phyloP scores from a whole-genome alignment of 2,797 vertebrate genomes.

The Lepidocolaptes lacrymiger region DNA sequence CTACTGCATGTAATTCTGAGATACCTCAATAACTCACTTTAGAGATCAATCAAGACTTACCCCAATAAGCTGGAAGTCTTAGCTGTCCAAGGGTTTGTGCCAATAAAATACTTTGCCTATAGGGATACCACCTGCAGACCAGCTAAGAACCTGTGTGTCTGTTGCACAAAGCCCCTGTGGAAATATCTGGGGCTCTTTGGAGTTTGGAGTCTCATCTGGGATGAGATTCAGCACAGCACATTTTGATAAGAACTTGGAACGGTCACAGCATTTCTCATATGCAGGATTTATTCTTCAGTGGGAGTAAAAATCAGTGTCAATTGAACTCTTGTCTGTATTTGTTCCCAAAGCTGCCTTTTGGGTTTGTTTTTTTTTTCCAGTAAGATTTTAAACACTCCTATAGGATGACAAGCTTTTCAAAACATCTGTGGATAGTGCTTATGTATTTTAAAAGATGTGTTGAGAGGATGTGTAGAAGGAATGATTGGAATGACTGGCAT shows the following conservation, averaged over 20 bases:
- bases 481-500: slow-evolving; percentile 32
- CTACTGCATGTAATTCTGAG: not conserved
- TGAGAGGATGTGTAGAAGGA: slow-evolving; percentile 23
- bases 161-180: not conserved
- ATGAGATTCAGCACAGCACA: not conserved
- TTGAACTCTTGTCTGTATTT: not conserved
- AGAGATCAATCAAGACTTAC: not conserved
- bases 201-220: not conserved
- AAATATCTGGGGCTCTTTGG: not conserved
- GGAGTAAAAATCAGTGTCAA: not conserved
- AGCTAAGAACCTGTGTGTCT: not conserved
- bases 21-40: not conserved
- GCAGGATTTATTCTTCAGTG: not conserved
- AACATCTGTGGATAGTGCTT: not conserved
- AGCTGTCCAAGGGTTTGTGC: not conserved
- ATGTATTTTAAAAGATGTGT: not conserved
- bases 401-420: not conserved
- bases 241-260: not conserved
- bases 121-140: not conserved
- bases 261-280: not conserved
- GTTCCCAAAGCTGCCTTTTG: not conserved
- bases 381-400: not conserved
- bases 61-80: not conserved
- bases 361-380: not conserved
- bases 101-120: not conserved